These are phyloP conservation scores for Pomatostomus ruficeps DNA, from an alignment of 2,113 vertebrate species.

Conservation along the genomic window DNA sequence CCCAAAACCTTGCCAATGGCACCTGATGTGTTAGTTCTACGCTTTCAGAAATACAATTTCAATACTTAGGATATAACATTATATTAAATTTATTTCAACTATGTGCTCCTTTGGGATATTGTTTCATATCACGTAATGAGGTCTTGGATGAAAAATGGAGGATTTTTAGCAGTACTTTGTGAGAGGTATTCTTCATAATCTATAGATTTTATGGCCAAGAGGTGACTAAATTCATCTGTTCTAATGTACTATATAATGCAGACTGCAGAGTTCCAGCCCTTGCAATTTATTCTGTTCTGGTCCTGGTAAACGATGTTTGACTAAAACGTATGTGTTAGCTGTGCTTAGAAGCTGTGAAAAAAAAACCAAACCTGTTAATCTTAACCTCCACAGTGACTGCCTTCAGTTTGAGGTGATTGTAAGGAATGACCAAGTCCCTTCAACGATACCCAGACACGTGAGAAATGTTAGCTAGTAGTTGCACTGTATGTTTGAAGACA, in stretches of 20 bases:
- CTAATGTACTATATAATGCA: not conserved
- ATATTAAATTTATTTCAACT: not conserved
- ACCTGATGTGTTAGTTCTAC: not conserved
- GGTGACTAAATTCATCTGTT: not conserved
- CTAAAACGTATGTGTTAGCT: not conserved
- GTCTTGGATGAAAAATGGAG: not conserved
- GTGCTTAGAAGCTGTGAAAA: not conserved
- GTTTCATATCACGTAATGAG: not conserved
- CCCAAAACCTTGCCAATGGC: not conserved
- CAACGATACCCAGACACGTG: accelerated
- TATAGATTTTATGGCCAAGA: not conserved
- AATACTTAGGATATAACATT: not conserved
- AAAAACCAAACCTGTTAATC: not conserved
- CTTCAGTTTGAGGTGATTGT: not conserved
- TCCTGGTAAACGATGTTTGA: not conserved
- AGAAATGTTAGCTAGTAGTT: not conserved
- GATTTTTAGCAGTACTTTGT: not conserved
- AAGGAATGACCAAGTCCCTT: not conserved
- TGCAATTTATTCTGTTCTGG: not conserved
- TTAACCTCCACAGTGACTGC: not conserved
- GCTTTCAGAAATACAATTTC: not conserved
- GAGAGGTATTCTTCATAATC: not conserved
- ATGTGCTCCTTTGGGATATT: not conserved
- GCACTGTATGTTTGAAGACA: accelerated
- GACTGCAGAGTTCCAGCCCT: not conserved